Evolutionary conservation across 1,140 invertebrate genomes (phyloP), one percentile per base, ranked within the genome.

Genomic region (Platyura marginata): DNA sequence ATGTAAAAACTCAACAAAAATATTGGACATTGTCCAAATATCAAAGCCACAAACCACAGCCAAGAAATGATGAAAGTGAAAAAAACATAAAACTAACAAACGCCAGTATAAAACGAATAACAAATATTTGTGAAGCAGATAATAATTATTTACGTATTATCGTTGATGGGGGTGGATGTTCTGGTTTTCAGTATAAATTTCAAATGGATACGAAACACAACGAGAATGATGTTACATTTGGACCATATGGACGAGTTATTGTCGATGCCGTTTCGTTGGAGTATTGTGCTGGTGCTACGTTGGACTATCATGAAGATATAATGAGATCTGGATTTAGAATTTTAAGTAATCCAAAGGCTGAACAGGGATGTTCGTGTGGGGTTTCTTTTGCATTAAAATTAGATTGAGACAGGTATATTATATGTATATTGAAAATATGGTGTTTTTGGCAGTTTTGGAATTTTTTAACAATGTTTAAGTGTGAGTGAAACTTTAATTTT

Each of bases 111-210:
- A 67, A 75, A 51, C 69, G 79, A 50, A 64, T 93, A 33, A 82
- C 84, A 49, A 69, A 83, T 64, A 75, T 93, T 41, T 71, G 74
- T 21, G 65, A 72, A 47, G 72, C 71, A 25, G 54, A 63, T 3
- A 48, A 48, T 22, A 47, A 51, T 42, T 71, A 79, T 56, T 44
- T 61, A 2, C 53, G 59, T 1, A 45, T 61, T 1, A 58, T 50
- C 1, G 58, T 61, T 1, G 56, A 85, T 79, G 90, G 94, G 23
- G 95, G 95, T 22, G 95, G 95, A 10, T 99, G 95, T 60, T 96
- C 93, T n/a, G 95, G 95, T 8, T 98, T 98, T 64, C 92, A 98
- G 55, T 98, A 98, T 56, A 94, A 93, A 64, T 95, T 98, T 63
- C 73, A 83, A 49, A 67, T 96, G 48, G 89, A 96, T 56, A 68